phyloP scores from a whole-genome alignment of 2,888 invertebrate genomes.

The Subacronicta megacephala region DNA sequence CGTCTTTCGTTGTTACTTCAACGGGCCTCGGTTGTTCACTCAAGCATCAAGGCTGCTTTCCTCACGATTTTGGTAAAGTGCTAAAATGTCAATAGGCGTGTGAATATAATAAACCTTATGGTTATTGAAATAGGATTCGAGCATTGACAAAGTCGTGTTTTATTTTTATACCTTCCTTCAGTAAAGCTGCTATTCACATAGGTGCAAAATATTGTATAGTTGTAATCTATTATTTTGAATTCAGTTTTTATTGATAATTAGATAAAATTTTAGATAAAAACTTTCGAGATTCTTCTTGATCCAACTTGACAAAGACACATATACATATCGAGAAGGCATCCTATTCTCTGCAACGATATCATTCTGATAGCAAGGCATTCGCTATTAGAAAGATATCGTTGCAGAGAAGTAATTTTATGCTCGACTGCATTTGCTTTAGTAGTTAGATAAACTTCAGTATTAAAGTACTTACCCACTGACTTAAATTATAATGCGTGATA shows the following conservation, averaged over 20 bases:
- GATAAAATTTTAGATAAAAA: too few species aligned
- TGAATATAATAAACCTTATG: slow-evolving; percentile 18
- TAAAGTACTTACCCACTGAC: neutral
- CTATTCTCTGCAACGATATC: too few species aligned
- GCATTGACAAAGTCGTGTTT: slow-evolving; percentile 2
- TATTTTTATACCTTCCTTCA: neutral
- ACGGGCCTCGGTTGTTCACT: slow-evolving; percentile 44
- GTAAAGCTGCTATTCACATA: neutral
- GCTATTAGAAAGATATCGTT: too few species aligned
- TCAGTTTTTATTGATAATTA: too few species aligned
- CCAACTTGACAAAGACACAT: too few species aligned
- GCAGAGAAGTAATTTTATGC: too few species aligned
- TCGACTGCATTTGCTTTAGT: too few species aligned
- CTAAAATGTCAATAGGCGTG: slow-evolving; percentile 46
- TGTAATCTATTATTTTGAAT: too few species aligned
- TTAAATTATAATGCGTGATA: neutral
- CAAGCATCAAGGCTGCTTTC: slow-evolving; percentile 42
- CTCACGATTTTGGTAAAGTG: slow-evolving; percentile 53
- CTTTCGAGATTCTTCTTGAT: too few species aligned
- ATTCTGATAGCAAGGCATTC: too few species aligned
- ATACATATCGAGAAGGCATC: too few species aligned
- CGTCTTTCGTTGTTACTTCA: slow-evolving; percentile 30
- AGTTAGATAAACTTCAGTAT: neutral
- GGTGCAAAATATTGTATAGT: too few species aligned
- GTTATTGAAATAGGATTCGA: neutral